Conservation (phyloP, 2,888 invertebrate species). For the Halictus quadricinctus region DNA sequence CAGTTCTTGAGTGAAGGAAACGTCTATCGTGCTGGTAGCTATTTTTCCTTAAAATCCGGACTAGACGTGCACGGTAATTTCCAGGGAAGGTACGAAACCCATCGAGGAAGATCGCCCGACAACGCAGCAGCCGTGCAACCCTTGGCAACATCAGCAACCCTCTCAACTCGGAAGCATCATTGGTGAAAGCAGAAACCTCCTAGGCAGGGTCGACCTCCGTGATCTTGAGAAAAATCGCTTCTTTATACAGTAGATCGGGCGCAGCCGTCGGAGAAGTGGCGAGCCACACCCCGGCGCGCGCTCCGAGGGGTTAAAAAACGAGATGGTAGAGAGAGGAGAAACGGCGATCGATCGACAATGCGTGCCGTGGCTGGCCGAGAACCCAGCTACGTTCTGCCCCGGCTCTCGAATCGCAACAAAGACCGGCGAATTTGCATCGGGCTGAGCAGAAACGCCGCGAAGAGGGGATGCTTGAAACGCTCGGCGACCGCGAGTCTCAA, state of each 20-base stretch:
- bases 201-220: not conserved
- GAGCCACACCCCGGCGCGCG: slow-evolving; percentile 44
- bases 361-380: not conserved
- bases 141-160: not conserved
- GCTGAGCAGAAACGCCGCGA: not conserved
- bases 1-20: not conserved
- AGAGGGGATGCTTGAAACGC: not conserved
- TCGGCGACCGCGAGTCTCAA: not conserved
- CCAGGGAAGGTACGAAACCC: not conserved
- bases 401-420: slow-evolving; percentile 18
- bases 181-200: not conserved
- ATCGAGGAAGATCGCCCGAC: not conserved
- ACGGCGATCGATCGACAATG: slow-evolving; percentile 25
- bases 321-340: slow-evolving; percentile 14
- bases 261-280: slow-evolving; percentile 16
- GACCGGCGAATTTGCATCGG: slow-evolving; percentile 22
- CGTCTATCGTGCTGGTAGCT: not conserved
- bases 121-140: not conserved
- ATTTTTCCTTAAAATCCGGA: not conserved
- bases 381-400: not conserved
- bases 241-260: slow-evolving; percentile 20
- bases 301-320: slow-evolving; percentile 35
- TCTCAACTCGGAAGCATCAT: not conserved
- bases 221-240: slow-evolving; percentile 14
- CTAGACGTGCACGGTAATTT: not conserved